Base-by-base conservation (phyloP, 2,888 invertebrate genomes). In the Koerneria pararmatus region DNA sequence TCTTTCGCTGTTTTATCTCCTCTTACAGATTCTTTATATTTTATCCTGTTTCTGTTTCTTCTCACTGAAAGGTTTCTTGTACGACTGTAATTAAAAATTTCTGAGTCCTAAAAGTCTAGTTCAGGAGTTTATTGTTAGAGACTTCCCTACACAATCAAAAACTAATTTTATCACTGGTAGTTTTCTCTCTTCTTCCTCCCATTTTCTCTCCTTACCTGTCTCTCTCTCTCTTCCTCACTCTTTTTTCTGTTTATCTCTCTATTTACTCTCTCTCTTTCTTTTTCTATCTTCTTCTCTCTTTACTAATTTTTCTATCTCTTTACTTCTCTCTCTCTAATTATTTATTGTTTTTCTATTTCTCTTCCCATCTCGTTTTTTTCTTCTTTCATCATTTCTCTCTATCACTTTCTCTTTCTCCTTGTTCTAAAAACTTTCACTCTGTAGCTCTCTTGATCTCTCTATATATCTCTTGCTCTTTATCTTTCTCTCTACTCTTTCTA, bases 121-220 rank as follows among this genome's bases (percentile, higher is more conserved):
- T n/a, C n/a, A n/a, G n/a, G n/a, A n/a, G n/a, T n/a, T n/a, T n/a
- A n/a, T n/a, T n/a, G n/a, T n/a, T n/a, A n/a, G n/a, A n/a, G n/a
- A n/a, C n/a, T n/a, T n/a, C n/a, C n/a, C n/a, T n/a, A n/a, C n/a
- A n/a, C n/a, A n/a, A n/a, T n/a, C n/a, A n/a, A n/a, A n/a, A n/a
- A n/a, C n/a, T n/a, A n/a, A n/a, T n/a, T n/a, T n/a, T n/a, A n/a
- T n/a, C n/a, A n/a, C n/a, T n/a, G n/a, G n/a, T n/a, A n/a, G 8
- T n/a, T 8, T 11, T 34, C 57, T 66, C 5, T 1, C 51, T 27
- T 51, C 29, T 1, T 31, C 15, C 53, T 59, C 64, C 27, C 31
- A 29, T 2, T 54, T 27, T 48, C 41, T 49, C 35, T 8, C 35
- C 8, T 67, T 57, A 53, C 41, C 48, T 19, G 51, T 49, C 62